Base-by-base conservation (phyloP, 2,888 invertebrate genomes). In the Eupithecia centaureata region DNA sequence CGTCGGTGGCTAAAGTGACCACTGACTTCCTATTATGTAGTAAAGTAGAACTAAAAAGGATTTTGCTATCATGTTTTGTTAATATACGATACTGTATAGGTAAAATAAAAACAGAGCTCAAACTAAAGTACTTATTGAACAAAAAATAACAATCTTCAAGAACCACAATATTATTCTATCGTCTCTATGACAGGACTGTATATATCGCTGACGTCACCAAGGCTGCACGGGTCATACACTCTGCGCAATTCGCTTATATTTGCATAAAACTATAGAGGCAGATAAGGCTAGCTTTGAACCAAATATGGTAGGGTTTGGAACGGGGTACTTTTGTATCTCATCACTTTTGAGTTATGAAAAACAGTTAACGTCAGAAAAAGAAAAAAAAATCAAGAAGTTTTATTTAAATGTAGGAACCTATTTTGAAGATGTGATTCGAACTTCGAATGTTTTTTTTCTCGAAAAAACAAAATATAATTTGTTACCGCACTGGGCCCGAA, bases 181-280 rank as follows among this genome's bases (percentile, higher is more conserved):
- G 27, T 51, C 25, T 51, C 25, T 52, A 51, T 51, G 52, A 52
- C 52, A 52, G 25, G 27, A 27, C 52, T 51, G 13, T 27, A 52
- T 52, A 52, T 52, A 52, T 15, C 25, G 52, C 13, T 87, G 85
- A 87, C 87, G 88, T 87, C 86, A 88, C 47, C 47, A 47, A 47
- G 82, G 84, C 84, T 86, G 77, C 76, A 72, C 77, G 74, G 82
- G 81, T 82, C 81, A 78, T 61, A 80, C 78, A 80, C 79, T 83
- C 85, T 82, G 83, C 82, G 83, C 81, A 78, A 70, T 75, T 84
- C 71, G 78, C 82, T 22, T 82, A 57, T 74, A 84, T 88, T 88
- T 82, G 79, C 85, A 86, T 88, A 77, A 73, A 74, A 75, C 77
- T 82, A 82, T 84, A 78, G 77, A 60, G n/a, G 25, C 15, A 54